Base-by-base conservation (phyloP, 2,113 vertebrate species). In the Atractosteus spatula region DNA sequence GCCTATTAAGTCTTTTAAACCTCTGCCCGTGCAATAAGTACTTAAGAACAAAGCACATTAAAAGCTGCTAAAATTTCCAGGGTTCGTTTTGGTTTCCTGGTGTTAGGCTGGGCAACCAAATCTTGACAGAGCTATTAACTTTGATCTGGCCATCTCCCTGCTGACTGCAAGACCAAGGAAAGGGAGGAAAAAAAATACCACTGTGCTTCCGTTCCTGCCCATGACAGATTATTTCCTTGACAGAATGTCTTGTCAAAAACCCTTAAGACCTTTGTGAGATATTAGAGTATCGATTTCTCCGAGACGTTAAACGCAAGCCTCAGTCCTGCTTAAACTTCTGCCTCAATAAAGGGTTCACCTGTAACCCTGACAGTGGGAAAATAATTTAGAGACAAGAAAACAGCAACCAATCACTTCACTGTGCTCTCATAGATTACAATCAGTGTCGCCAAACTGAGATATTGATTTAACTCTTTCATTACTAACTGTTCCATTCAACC, bases 51-150 rank as follows among this genome's bases (percentile, higher is more conserved):
- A 61, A 13, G 12, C 55, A 43, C 41, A 43, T 14, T 70, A 43
- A 43, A 80, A 79, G 71, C 74, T 17, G 14, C 41, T 62, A 29
- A 61, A 42, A 45, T 16, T 29, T n/a, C 62, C 62, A 41, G 56
- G 8, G 13, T 29, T 45, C 16, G 41, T 61, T 76, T 55, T 74
- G 61, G 73, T 62, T 78, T 74, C 59, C 72, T 10, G 66, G 71
- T 76, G 74, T 78, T 70, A 72, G 54, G 16, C 63, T 41, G 66
- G 72, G 62, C 76, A 62, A 69, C 72, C 59, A 59, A 42, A 66
- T 82, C 72, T 71, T 81, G 82, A 84, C 82, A 84, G 79, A 76
- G 76, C 80, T 79, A 82, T 82, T 84, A 82, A 81, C 82, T 80
- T 64, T 79, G 77, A 84, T 79, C 71, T 63, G 45, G 73, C 43